Base-by-base conservation (phyloP, 2,113 vertebrate genomes). In the Erinaceus europaeus region DNA sequence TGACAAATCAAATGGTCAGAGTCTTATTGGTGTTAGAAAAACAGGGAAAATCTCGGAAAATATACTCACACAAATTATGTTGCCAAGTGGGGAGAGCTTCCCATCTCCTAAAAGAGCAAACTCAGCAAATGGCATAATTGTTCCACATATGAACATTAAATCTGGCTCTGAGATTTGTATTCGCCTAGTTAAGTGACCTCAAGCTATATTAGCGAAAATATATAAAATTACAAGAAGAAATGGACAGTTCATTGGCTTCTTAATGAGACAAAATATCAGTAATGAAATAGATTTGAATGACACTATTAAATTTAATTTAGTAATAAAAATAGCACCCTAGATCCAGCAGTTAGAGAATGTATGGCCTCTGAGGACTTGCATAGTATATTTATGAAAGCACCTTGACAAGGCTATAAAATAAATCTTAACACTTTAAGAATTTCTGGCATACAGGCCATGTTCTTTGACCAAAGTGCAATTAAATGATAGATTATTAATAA, bases 371-470 rank as follows among this genome's bases (percentile, higher is more conserved):
- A 52, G 32, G 55, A 80, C 42, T 82, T 72, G 23, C 38, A 38
- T 78, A 59, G 13, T 50, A 34, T 61, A 67, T 57, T 57, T 79
- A 44, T 64, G 46, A 25, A 65, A 71, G 71, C 27, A 25, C 46
- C 44, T 65, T 13, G 3, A 73, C 57, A 57, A 57, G 57, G 15
- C 73, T 38, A 4, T 84, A 29, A 50, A 80, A 50, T 86, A 80
- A 57, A 65, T 80, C 75, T 59, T 73, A 44, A 73, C 23, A 64
- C 6, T 85, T 79, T 79, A 80, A 67, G 42, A 80, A 62, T 84
- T 84, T n/a, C n/a, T n/a, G n/a, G n/a, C n/a, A 38, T 72, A 73
- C 0, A 44, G 12, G 9, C 36, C n/a, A 36, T 75, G 36, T 50
- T 81, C 50, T 90, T 67, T 67, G 59, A 59, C 53, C 0, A 6